A percentile compares a stretch with the other conserved stretches of the same genome.
Conservation (phyloP, 2,797 vertebrate species). For the Urocyon cinereoargenteus region DNA sequence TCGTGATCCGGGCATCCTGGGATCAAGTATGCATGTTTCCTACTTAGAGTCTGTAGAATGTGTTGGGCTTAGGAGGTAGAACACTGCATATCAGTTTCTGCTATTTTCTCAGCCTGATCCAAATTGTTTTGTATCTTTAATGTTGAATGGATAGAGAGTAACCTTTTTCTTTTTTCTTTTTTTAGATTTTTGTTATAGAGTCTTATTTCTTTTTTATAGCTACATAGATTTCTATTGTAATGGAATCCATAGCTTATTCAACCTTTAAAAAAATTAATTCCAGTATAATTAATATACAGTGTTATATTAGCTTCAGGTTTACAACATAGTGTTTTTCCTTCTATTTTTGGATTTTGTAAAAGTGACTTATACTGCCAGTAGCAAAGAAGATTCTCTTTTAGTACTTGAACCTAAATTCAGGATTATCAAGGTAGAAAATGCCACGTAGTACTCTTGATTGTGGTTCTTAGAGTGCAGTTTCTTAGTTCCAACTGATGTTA, state of each 20-base stretch:
- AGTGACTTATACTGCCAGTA: not conserved
- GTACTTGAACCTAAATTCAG: not conserved
- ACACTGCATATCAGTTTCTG: not conserved
- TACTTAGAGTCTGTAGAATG: not conserved
- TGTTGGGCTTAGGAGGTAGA: not conserved
- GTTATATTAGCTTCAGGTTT: not conserved
- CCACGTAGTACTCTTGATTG: not conserved
- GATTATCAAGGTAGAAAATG: not conserved
- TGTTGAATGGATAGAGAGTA: not conserved
- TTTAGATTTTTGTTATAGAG: not conserved
- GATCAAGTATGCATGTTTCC: not conserved
- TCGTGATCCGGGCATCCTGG: not conserved
- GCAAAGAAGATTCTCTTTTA: not conserved
- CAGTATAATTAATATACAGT: not conserved
- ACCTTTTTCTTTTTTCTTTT: not conserved
- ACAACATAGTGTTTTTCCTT: not conserved
- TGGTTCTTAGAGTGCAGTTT: not conserved
- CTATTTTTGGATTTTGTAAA: conserved; percentile 24
- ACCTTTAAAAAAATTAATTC: not conserved
- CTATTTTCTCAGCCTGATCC: not conserved
- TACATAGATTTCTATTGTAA: not conserved
- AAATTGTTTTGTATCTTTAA: conserved; percentile 11
- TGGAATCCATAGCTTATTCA: not conserved
- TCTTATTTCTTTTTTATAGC: not conserved
- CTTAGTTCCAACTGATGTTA: not conserved